Evolutionary conservation across 1,140 invertebrate genomes (phyloP), one percentile per base, ranked within the genome.

Genomic region (Zelostemma sp.): DNA sequence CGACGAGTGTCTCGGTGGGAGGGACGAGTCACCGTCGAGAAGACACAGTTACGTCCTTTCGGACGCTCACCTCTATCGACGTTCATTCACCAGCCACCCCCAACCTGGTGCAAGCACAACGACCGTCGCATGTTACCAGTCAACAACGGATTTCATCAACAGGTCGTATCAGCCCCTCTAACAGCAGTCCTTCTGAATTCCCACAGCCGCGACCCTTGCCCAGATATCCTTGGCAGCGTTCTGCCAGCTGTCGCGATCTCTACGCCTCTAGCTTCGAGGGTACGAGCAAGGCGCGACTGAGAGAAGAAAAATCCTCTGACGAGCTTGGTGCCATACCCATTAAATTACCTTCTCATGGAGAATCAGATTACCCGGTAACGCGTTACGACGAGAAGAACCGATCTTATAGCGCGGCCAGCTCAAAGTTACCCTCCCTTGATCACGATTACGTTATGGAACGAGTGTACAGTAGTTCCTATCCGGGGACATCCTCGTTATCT

Each of bases 381-480:
- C 89, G 92, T 4, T 93, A 93, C 82, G 90, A 91, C 77, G 92
- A 93, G 74, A 90, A 88, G 40, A 88, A 90, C 72, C 86, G 87
- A 41, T 88, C 88, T 31, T 90, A 90, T 73, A 88, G 85, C 63
- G 84, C 86, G 11, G 85, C 83, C 50, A 85, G 82, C 54, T 88
- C 88, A 11, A 87, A 88, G 54, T 77, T 88, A 58, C 87, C 86
- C 59, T 90, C 89, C 25, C 77, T 91, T 54, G 90, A 91, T 71
- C 88, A 89, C 58, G 88, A 90, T 74, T 86, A 85, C 47, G 85
- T 90, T 45, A 80, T 85, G n/a, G 87, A 88, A 41, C 91, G 91
- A 68, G 89, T 93, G 0, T 95, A 94, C 81, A 94, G 93, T 19
- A 93, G 92, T 67, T 93, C 92, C 75, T 95, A 94, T 81, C 93